A percentile compares a stretch with the other conserved stretches of the same genome.
phyloP scores from a whole-genome alignment of 2,797 vertebrate species.

The Lerista edwardsae region DNA sequence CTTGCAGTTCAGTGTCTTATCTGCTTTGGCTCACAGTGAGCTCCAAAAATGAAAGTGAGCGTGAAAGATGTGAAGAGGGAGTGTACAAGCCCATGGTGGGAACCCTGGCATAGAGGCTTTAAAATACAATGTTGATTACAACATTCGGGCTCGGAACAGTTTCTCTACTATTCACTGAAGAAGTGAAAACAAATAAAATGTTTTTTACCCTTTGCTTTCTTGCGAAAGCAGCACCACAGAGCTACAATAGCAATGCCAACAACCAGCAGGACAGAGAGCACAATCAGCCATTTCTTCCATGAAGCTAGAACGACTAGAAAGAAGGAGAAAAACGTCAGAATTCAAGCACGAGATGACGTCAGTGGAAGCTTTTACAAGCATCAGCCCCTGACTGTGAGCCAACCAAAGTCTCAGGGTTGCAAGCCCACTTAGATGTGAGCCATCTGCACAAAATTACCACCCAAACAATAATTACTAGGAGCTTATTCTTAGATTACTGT shows the following conservation, averaged over 20 bases:
- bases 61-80: background rate
- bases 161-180: background rate
- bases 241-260: constrained; percentile 24
- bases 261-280: constrained; percentile 55
- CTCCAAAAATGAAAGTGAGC: background rate
- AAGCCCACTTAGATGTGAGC: background rate
- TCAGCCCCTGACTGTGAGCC: constrained; percentile 6
- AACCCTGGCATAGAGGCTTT: background rate
- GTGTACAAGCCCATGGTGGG: too few species aligned
- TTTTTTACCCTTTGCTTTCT: constrained; percentile 77
- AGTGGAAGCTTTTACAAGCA: background rate
- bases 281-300: constrained; percentile 79
- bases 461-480: background rate
- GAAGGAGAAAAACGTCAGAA: constrained; percentile 22
- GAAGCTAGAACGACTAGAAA: constrained; percentile 76
- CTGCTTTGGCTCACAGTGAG: background rate
- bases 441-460: background rate
- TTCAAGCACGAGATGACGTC: background rate
- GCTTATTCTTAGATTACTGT: background rate
- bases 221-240: constrained; percentile 66
- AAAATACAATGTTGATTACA: background rate
- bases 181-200: constrained; percentile 5
- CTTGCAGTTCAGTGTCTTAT: too few species aligned
- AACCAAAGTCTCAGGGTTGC: background rate
- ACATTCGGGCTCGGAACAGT: background rate